These are phyloP conservation scores for Pasiphila rectangulata DNA, from an alignment of 2,888 invertebrate species.

Conservation along the genomic window DNA sequence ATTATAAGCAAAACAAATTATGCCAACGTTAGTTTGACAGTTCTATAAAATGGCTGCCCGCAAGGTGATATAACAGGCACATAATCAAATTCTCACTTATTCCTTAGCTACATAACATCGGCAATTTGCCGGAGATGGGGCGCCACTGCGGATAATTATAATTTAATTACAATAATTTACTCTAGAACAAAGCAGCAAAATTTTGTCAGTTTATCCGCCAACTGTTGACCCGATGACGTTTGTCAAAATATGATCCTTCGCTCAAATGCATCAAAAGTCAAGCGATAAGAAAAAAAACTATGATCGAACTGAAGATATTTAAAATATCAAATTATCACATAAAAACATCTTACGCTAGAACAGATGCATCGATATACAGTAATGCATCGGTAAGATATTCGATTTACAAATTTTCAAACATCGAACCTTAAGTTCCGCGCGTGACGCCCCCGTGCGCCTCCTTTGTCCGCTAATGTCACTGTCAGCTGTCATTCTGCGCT, in stretches of 20 bases:
- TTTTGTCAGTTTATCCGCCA: too few relatives aligned
- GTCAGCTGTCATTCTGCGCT: constrained; percentile 18
- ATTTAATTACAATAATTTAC: neutral
- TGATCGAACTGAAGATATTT: too few relatives aligned
- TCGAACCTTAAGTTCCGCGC: neutral
- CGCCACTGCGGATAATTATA: neutral
- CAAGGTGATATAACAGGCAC: constrained; percentile 27
- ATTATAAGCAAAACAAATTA: constrained; percentile 15
- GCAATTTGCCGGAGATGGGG: neutral
- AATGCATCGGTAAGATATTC: too few relatives aligned
- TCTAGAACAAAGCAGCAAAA: neutral
- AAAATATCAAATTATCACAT: too few relatives aligned
- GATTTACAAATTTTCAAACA: neutral
- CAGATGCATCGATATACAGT: too few relatives aligned
- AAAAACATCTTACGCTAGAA: too few relatives aligned
- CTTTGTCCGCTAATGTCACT: constrained; percentile 16
- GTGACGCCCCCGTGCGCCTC: constrained; percentile 16
- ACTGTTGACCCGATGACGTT: too few relatives aligned
- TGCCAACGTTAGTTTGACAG: constrained; percentile 33
- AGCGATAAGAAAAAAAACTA: too few relatives aligned
- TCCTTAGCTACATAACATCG: constrained; percentile 46
- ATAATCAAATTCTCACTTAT: constrained; percentile 67
- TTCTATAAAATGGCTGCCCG: constrained; percentile 31
- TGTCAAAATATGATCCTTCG: too few relatives aligned
- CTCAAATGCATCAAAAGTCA: too few relatives aligned